Percentiles rank a stretch among this genome's conserved stretches.
Conservation (phyloP, 2,888 invertebrate genomes). For the Agonopterix alstromeriana region DNA sequence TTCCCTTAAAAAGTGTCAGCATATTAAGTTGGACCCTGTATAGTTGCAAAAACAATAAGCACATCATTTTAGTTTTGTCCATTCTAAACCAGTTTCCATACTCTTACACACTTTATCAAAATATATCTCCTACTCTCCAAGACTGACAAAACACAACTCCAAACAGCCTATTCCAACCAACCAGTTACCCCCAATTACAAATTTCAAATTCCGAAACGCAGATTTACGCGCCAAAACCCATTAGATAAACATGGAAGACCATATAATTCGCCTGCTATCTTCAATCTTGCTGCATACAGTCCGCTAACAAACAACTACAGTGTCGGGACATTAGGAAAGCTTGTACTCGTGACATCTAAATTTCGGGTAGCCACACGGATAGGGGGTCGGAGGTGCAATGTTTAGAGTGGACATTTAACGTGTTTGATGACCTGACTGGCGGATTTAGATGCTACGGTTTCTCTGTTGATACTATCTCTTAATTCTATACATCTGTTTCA, state of each 20-base stretch:
- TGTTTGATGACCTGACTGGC: neutral
- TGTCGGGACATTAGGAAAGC: slow-evolving; percentile 64
- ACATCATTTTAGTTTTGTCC: no score
- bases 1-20: no score
- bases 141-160: no score
- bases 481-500: neutral
- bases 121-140: no score
- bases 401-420: neutral
- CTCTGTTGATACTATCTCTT: no score
- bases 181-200: neutral
- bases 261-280: slow-evolving; percentile 62
- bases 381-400: slow-evolving; percentile 2
- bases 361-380: slow-evolving; percentile 65
- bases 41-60: no score
- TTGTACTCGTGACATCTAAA: slow-evolving; percentile 72
- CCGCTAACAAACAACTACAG: slow-evolving; percentile 69
- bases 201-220: slow-evolving; percentile 10
- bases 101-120: no score
- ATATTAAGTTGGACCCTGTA: no score
- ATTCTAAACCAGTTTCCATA: no score
- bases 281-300: slow-evolving; percentile 58
- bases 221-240: slow-evolving; percentile 31
- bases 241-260: slow-evolving; percentile 41
- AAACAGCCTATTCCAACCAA: neutral
- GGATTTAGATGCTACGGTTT: neutral